phyloP scores from a whole-genome alignment of 2,797 vertebrate species.

The Siniperca scherzeri region DNA sequence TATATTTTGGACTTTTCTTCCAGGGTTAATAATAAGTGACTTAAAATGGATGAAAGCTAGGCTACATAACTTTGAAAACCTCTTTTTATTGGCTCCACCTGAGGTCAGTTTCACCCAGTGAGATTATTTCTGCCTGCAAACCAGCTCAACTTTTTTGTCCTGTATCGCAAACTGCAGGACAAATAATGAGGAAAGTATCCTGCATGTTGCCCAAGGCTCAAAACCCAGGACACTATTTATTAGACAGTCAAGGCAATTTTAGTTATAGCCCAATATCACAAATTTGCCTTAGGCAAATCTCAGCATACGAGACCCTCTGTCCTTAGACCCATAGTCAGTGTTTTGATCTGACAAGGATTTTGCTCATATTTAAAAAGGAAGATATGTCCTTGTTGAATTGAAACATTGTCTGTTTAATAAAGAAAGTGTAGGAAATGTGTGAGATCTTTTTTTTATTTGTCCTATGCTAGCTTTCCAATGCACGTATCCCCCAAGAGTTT shows the following conservation, averaged over 20 bases:
- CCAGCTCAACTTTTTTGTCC: neutral
- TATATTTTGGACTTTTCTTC: too few relatives aligned
- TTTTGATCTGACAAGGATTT: neutral
- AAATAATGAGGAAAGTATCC: neutral
- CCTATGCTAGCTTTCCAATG: too few relatives aligned
- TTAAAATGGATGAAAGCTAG: too few relatives aligned
- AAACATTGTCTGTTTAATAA: neutral
- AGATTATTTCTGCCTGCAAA: constrained; percentile 7
- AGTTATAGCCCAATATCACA: too few relatives aligned
- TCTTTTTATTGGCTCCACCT: neutral
- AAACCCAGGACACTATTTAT: neutral
- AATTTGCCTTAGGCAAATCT: too few relatives aligned
- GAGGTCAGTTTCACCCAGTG: neutral
- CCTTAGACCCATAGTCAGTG: too few relatives aligned
- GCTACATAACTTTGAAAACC: neutral
- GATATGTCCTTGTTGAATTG: neutral
- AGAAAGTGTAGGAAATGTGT: neutral
- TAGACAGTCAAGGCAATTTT: neutral
- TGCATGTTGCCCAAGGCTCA: neutral
- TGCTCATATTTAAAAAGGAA: neutral
- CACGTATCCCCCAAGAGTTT: neutral
- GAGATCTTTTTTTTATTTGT: neutral
- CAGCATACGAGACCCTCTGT: too few relatives aligned
- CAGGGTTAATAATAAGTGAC: too few relatives aligned
- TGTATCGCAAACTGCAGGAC: neutral